phyloP scores from a whole-genome alignment of 2,797 vertebrate genomes.

The Darevskia nairensis region DNA sequence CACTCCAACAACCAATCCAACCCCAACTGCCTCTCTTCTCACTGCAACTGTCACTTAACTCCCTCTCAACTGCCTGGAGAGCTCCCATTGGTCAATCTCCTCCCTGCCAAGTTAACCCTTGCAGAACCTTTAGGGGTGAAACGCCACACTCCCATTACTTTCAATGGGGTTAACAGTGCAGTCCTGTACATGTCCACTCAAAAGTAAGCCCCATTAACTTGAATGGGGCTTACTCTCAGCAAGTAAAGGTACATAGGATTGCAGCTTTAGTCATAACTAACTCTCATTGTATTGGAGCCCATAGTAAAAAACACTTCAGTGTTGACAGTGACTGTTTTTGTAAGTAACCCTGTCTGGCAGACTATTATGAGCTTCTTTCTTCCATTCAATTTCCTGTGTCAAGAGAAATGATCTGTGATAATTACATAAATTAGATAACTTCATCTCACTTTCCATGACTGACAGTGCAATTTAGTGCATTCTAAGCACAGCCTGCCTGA shows the following conservation, averaged over 20 bases:
- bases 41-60: no score
- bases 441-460: not conserved
- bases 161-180: not conserved
- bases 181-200: not conserved
- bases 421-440: slow-evolving; percentile 24
- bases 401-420: slow-evolving; percentile 21
- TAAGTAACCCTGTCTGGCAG: not conserved
- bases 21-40: no score
- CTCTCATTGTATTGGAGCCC: not conserved
- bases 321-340: not conserved
- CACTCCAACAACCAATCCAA: no score
- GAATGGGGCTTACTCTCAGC: not conserved
- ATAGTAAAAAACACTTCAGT: not conserved
- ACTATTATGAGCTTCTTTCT: slow-evolving; percentile 11
- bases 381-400: slow-evolving; percentile 5
- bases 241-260: not conserved
- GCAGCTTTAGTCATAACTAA: not conserved
- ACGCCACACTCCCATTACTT: not conserved
- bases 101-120: no score
- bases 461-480: not conserved
- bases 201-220: not conserved
- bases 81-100: no score
- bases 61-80: no score
- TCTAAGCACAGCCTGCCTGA: not conserved
- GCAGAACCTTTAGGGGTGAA: no score